phyloP scores from a whole-genome alignment of 2,888 invertebrate genomes.

The Chesias legatella region DNA sequence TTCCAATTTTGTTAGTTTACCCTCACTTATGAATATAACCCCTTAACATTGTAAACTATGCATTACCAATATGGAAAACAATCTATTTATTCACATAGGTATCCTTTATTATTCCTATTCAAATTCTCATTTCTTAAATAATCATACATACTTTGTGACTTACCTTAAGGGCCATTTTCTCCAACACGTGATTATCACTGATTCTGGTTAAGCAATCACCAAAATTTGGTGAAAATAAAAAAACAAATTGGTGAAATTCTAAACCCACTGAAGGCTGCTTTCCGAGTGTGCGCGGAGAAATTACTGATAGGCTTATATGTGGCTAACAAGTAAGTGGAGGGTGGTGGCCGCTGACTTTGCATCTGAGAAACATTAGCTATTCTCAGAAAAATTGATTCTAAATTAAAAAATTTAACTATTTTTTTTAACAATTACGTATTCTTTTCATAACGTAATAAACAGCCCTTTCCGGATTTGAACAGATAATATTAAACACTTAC shows the following conservation, averaged over 20 bases:
- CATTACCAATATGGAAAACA: no score
- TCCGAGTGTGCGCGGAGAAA: slow-evolving; percentile 25
- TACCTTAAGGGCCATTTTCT: slow-evolving; percentile 63
- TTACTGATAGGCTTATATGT: slow-evolving; percentile 23
- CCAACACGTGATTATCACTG: slow-evolving; percentile 28
- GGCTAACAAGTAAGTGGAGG: slow-evolving; percentile 2
- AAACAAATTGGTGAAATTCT: slow-evolving; percentile 1
- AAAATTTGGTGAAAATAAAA: slow-evolving; percentile 18
- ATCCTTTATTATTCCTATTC: no score
- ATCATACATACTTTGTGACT: slow-evolving; percentile 26
- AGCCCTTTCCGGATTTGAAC: no score
- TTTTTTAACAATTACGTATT: no score
- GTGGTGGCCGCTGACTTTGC: slow-evolving; percentile 17
- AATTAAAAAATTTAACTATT: not conserved
- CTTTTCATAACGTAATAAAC: no score
- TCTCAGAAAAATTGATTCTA: slow-evolving; percentile 9
- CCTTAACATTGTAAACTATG: no score
- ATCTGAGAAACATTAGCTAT: slow-evolving; percentile 11
- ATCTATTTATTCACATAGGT: no score
- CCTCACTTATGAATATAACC: no score
- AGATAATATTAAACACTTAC: no score
- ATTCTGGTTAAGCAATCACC: slow-evolving; percentile 32
- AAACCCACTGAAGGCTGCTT: slow-evolving; percentile 25
- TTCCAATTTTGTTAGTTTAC: no score
- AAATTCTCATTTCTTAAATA: no score